Percentiles rank a stretch among this genome's conserved stretches.
Evolutionary conservation across 2,888 invertebrate genomes (phyloP).

Genomic region (Ypsolopha scabrella): DNA sequence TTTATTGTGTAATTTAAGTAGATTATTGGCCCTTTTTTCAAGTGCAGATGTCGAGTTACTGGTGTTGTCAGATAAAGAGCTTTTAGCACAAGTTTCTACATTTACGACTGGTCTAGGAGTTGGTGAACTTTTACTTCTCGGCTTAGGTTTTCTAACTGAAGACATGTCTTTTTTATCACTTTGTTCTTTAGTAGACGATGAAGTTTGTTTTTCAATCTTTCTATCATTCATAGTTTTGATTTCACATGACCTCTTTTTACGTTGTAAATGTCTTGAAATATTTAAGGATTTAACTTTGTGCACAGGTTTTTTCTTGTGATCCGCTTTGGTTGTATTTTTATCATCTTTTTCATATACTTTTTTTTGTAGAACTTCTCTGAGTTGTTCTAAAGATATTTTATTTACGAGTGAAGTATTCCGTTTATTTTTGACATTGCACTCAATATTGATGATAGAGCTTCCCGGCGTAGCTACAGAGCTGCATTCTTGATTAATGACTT

Average conservation of each 20-base stretch:
- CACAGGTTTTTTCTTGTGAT: constrained; percentile 25
- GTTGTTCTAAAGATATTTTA: constrained; percentile 48
- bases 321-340: constrained; percentile 8
- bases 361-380: constrained; percentile 36
- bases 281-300: constrained; percentile 59
- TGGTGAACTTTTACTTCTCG: no score
- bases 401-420: constrained; percentile 15
- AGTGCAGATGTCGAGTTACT: no score
- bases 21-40: no score
- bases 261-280: constrained; percentile 39
- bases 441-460: constrained; percentile 52
- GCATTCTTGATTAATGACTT: constrained; percentile 54
- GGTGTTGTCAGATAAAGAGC: no score
- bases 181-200: constrained; percentile 21
- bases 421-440: constrained; percentile 29
- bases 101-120: no score
- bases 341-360: constrained; percentile 26
- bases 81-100: no score
- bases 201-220: background rate
- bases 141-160: no score
- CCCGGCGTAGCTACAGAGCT: constrained; percentile 57
- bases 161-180: background rate
- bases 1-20: no score
- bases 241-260: constrained; percentile 10
- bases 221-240: no score